Conservation (phyloP, 2,113 vertebrate species). For the Tragelaphus buxtoni region DNA sequence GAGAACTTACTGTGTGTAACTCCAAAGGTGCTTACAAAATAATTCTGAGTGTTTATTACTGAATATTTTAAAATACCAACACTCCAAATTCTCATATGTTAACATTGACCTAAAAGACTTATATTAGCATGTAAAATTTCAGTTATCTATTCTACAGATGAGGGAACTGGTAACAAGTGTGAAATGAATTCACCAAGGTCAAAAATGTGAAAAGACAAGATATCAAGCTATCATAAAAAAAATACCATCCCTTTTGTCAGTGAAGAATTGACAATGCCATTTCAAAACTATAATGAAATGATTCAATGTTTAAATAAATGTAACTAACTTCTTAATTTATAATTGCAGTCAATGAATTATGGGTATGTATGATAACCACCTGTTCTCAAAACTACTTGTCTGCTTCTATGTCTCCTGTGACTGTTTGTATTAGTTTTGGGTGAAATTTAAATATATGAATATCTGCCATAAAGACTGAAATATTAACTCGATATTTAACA, state of each 20-base stretch:
- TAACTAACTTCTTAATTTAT: not conserved
- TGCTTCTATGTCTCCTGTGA: not conserved
- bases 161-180: not conserved
- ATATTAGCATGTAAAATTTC: not conserved
- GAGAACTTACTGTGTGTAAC: not conserved
- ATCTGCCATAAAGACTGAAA: not conserved
- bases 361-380: not conserved
- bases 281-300: not conserved
- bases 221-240: not conserved
- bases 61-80: not conserved
- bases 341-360: not conserved
- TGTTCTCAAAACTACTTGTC: not conserved
- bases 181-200: not conserved
- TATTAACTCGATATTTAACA: constrained; percentile 29
- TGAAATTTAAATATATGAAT: not conserved
- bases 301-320: not conserved
- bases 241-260: not conserved
- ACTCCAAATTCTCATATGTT: not conserved
- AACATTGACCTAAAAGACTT: not conserved
- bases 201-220: not conserved
- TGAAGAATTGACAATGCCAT: not conserved
- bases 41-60: not conserved
- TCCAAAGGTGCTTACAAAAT: not conserved
- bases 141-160: not conserved
- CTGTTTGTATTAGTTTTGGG: not conserved